Evolutionary conservation across 2,888 invertebrate species (phyloP).

Genomic region (Dynastes tityus): DNA sequence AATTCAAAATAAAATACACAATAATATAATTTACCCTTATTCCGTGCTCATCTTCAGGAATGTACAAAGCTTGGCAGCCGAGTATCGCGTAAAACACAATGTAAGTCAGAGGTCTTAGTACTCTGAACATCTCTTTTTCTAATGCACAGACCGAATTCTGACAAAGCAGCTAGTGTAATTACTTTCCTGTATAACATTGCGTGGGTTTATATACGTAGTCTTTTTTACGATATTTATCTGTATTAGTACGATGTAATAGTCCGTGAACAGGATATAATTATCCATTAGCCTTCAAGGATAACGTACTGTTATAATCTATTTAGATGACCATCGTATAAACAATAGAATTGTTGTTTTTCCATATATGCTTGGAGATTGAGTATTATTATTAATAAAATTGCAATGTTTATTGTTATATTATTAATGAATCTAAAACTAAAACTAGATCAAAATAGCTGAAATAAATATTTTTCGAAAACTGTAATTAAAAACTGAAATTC

Average conservation of each 20-base stretch:
- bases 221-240: slow-evolving; percentile 21
- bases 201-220: background rate
- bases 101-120: background rate
- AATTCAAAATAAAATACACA: background rate
- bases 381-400: too few relatives aligned
- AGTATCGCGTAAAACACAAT: background rate
- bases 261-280: slow-evolving; percentile 30
- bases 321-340: slow-evolving; percentile 22
- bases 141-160: background rate
- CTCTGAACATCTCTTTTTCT: background rate
- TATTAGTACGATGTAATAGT: slow-evolving; percentile 15
- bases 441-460: too few relatives aligned
- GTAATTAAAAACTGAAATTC: too few relatives aligned
- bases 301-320: slow-evolving; percentile 12
- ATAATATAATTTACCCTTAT: slow-evolving; percentile 25
- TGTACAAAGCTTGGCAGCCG: background rate
- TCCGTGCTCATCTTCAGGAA: slow-evolving; percentile 13
- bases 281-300: slow-evolving; percentile 23
- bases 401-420: too few relatives aligned
- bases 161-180: background rate
- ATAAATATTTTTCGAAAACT: too few relatives aligned
- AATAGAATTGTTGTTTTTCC: background rate
- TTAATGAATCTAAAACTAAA: too few relatives aligned
- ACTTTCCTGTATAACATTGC: background rate
- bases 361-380: background rate